Conservation (phyloP, 2,888 invertebrate species). For the Ophonus ardosiacus region DNA sequence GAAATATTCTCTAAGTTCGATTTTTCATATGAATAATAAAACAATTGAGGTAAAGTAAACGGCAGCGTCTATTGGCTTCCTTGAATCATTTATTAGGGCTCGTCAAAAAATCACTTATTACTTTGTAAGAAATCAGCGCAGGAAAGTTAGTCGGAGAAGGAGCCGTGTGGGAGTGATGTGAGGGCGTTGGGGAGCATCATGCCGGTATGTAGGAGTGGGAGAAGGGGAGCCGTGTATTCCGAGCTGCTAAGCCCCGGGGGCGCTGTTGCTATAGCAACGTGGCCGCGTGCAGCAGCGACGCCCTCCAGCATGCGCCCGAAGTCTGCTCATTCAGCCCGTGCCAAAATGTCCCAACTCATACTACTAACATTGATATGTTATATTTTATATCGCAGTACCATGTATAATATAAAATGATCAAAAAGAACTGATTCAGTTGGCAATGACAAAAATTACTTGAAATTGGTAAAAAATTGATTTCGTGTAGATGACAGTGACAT, state of each 20-base stretch:
- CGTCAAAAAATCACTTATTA: slow-evolving; percentile 45
- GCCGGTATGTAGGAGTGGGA: neutral
- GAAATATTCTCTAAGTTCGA: slow-evolving; percentile 1
- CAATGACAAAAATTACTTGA: too few species aligned
- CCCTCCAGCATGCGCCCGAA: slow-evolving; percentile 21
- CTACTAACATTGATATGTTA: too few species aligned
- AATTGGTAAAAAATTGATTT: too few species aligned
- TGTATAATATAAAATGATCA: too few species aligned
- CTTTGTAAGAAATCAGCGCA: slow-evolving; percentile 44
- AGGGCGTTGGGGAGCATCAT: neutral
- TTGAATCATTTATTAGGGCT: slow-evolving; percentile 38
- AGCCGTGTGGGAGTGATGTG: neutral
- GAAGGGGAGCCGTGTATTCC: neutral
- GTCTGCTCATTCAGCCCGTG: neutral
- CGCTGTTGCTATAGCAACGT: slow-evolving; percentile 53
- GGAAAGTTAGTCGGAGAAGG: slow-evolving; percentile 5
- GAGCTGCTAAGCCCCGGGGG: slow-evolving; percentile 61
- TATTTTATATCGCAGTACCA: too few species aligned
- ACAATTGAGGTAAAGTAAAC: slow-evolving; percentile 30
- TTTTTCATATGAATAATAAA: slow-evolving; percentile 32
- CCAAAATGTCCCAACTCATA: neutral
- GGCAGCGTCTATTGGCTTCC: slow-evolving; percentile 20
- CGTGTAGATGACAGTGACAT: too few species aligned
- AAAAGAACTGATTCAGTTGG: too few species aligned
- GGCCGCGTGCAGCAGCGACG: slow-evolving; percentile 58